These are phyloP conservation scores for Zaprionus bogoriensis DNA, from an alignment of 2,888 invertebrate species.

Conservation along the genomic window DNA sequence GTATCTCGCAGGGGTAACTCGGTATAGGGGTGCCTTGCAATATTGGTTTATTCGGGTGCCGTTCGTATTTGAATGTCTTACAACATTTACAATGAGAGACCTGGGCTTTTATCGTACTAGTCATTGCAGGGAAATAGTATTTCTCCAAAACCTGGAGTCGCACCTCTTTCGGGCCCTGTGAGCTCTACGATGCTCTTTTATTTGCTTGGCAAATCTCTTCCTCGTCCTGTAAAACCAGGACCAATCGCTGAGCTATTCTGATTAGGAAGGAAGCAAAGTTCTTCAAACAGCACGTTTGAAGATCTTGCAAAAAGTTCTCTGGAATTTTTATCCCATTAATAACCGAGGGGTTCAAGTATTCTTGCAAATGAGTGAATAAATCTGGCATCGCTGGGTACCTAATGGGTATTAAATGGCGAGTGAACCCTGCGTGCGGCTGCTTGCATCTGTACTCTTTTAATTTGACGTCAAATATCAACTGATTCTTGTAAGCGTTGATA, in stretches of 20 bases:
- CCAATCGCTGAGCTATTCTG: conserved; percentile 5
- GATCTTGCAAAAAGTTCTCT: neutral
- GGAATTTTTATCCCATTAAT: conserved; percentile 7
- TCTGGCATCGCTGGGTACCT: too few relatives aligned
- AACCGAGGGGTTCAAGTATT: neutral
- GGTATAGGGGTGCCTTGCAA: neutral
- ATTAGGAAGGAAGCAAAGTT: conserved; percentile 2
- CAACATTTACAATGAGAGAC: too few relatives aligned
- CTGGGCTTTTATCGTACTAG: neutral
- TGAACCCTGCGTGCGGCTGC: neutral
- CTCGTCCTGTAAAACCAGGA: neutral
- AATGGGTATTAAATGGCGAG: neutral
- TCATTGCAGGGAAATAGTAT: neutral
- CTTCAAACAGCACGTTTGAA: conserved; percentile 1
- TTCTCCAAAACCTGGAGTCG: neutral
- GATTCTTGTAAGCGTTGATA: conserved; percentile 6
- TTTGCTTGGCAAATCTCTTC: conserved; percentile 1
- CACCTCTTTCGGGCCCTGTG: neutral
- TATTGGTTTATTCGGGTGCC: neutral
- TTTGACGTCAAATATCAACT: neutral
- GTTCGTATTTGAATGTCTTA: neutral
- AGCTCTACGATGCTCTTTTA: neutral
- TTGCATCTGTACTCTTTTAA: neutral
- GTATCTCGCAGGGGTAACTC: neutral
- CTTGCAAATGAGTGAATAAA: neutral